A percentile compares a stretch with the other conserved stretches of the same genome.
phyloP scores from a whole-genome alignment of 1,140 invertebrate species.

The Ridgeia piscesae region DNA sequence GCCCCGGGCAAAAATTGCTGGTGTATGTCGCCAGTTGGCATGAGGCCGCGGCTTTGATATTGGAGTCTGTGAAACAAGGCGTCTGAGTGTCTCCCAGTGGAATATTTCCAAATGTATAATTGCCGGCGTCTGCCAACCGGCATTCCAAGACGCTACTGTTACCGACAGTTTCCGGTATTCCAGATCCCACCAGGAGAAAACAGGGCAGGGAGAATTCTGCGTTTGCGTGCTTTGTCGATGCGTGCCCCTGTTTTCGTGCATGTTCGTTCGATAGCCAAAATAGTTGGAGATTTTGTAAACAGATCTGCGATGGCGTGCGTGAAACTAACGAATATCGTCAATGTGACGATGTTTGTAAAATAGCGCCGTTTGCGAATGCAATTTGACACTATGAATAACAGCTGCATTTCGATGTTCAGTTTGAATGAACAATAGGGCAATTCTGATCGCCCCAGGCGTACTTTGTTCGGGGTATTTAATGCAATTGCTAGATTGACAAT shows the following conservation, averaged over 20 bases:
- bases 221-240: background rate
- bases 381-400: background rate
- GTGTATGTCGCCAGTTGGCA: background rate
- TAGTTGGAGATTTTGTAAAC: background rate
- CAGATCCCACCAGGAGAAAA: background rate
- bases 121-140: background rate
- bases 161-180: background rate
- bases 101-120: constrained; percentile 7
- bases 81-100: background rate
- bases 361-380: background rate
- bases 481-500: background rate
- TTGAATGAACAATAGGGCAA: background rate
- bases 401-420: background rate
- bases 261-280: background rate
- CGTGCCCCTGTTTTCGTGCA: background rate
- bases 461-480: background rate
- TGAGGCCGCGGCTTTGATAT: background rate
- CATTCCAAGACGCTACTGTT: background rate
- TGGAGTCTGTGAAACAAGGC: background rate
- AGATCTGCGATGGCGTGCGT: background rate
- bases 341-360: background rate
- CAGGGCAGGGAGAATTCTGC: background rate
- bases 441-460: background rate
- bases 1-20: background rate
- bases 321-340: background rate